Evolutionary conservation across 2,797 vertebrate species (phyloP), one percentile per base, ranked within the genome.

Genomic region (Rhynchonycteris naso): DNA sequence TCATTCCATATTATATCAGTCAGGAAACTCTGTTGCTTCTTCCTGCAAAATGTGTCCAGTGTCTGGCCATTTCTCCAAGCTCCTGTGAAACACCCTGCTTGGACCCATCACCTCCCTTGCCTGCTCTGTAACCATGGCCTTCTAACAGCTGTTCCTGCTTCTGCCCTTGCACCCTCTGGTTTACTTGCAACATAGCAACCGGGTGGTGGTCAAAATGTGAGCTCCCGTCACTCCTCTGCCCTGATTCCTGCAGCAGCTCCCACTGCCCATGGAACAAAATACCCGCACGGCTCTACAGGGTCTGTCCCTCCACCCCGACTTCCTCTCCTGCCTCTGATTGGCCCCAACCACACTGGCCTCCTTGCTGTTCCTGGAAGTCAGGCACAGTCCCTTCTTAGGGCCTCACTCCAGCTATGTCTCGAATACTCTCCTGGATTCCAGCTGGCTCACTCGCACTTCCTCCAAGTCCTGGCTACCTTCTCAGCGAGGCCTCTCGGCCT

Each of bases 161-260:
- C 74, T 72, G 8, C 28, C 43, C 24, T 33, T 47, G 30, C 0
- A 0, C 47, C 47, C 22, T 74, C 38, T 26, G 4, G 43, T 13
- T 4, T 24, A 5, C 26, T 50, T 0, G 0, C 15, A 4, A 19
- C 1, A 1, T 1, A 28, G 80, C 63, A 19, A 8, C 26, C 0
- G 1, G 47, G 16, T 9, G n/a, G 68, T 12, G 5, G 63, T 43
- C 30, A 33, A 35, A 66, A 18, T 30, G 28, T 59, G 52, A 80
- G 71, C 16, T 11, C 0, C 4, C 21, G 18, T 15, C 6, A 10
- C 18, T 43, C 16, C 2, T 63, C 85, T 47, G 33, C 76, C 61
- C 69, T 13, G 10, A 5, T 14, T 21, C 22, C 30, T 18, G 26
- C 26, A 5, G 7, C 6, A 11, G 66, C 8, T 21, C 76, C 61